These are phyloP conservation scores for Ectropis grisescens DNA, from an alignment of 1,140 invertebrate species.

Conservation along the genomic window DNA sequence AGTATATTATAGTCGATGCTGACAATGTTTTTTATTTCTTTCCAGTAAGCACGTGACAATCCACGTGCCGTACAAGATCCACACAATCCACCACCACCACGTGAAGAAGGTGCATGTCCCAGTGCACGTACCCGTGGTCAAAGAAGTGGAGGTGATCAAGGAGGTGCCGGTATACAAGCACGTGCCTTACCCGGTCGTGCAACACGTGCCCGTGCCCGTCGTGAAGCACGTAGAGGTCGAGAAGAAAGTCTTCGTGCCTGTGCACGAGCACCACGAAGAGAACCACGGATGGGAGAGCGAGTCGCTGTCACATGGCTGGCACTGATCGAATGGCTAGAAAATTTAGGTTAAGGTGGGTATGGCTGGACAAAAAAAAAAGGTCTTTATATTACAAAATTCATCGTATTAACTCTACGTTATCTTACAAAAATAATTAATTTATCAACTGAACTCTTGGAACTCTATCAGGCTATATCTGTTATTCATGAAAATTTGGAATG, in stretches of 20 bases:
- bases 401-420: too few species aligned
- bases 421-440: too few species aligned
- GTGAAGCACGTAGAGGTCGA: slow-evolving; percentile 57
- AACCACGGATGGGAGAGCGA: slow-evolving; percentile 58
- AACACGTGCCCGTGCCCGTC: slow-evolving; percentile 48
- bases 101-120: slow-evolving; percentile 71
- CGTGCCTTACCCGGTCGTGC: slow-evolving; percentile 41
- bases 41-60: slow-evolving; percentile 71
- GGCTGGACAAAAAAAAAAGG: too few species aligned
- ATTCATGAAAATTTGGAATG: too few species aligned
- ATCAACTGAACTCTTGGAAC: too few species aligned
- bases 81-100: slow-evolving; percentile 75
- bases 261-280: slow-evolving; percentile 37
- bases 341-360: slow-evolving; percentile 38
- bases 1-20: too few species aligned
- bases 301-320: slow-evolving; percentile 59
- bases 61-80: slow-evolving; percentile 75
- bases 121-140: slow-evolving; percentile 65
- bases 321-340: slow-evolving; percentile 31
- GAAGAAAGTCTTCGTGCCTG: slow-evolving; percentile 51
- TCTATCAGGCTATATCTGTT: too few species aligned
- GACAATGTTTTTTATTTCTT: too few species aligned
- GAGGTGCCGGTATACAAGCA: slow-evolving; percentile 52
- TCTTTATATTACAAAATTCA: neutral
- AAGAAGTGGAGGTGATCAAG: slow-evolving; percentile 50